Conservation (phyloP, 2,888 invertebrate genomes). For the Cetonia aurata region DNA sequence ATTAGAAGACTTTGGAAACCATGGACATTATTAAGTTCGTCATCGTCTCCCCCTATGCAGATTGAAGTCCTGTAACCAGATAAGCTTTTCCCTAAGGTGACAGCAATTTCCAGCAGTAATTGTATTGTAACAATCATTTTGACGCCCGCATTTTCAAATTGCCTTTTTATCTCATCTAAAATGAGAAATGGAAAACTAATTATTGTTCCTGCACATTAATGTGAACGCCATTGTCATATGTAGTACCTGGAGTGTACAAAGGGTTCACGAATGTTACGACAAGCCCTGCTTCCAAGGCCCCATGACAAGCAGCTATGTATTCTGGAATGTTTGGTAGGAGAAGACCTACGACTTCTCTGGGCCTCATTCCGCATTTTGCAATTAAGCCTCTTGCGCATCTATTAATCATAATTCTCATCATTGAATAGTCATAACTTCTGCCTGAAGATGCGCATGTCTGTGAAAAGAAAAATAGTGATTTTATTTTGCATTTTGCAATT, state of each 20-base stretch:
- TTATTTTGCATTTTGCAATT: background rate
- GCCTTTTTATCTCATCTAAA: slow-evolving; percentile 74
- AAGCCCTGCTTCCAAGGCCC: slow-evolving; percentile 75
- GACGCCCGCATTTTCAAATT: slow-evolving; percentile 74
- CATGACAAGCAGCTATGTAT: slow-evolving; percentile 75
- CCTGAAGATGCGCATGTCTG: slow-evolving; percentile 79
- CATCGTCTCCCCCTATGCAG: slow-evolving; percentile 74
- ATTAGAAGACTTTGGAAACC: slow-evolving; percentile 64
- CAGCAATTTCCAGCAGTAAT: slow-evolving; percentile 72
- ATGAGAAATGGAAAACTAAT: slow-evolving; percentile 48
- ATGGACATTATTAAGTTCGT: slow-evolving; percentile 63
- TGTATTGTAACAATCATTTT: slow-evolving; percentile 76
- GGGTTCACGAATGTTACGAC: slow-evolving; percentile 79
- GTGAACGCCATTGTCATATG: background rate
- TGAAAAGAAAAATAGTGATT: background rate
- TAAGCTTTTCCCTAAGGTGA: slow-evolving; percentile 69
- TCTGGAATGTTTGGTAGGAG: slow-evolving; percentile 80
- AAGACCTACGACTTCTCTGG: slow-evolving; percentile 76
- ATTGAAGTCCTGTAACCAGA: slow-evolving; percentile 74
- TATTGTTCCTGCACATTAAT: background rate
- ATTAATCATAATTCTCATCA: slow-evolving; percentile 72
- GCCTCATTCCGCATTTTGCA: slow-evolving; percentile 70
- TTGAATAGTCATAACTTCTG: slow-evolving; percentile 74
- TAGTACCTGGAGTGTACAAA: slow-evolving; percentile 75
- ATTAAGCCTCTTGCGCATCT: slow-evolving; percentile 72